Evolutionary conservation across 1,140 invertebrate genomes (phyloP), one percentile per base, ranked within the genome.

Genomic region (Bombus impatiens): DNA sequence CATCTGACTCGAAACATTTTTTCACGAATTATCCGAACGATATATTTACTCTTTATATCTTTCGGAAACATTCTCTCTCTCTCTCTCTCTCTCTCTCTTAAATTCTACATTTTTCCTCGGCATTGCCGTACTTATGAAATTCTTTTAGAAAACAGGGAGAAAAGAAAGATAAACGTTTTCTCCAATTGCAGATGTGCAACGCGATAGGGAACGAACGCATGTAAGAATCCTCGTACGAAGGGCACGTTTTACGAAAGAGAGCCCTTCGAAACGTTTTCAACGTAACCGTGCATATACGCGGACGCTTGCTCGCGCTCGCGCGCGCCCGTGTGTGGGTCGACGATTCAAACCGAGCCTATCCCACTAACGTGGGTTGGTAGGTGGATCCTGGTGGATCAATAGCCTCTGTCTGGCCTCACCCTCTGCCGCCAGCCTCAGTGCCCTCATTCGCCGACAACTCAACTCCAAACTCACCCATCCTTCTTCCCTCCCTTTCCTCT

Each of bases 321-420:
- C 15, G 35, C 74, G 6, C 22, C 18, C 35, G 67, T 77, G 89
- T 79, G 84, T 88, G 85, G 89, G 87, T 91, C 87, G 89, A 88
- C 90, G 84, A 86, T 91, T 90, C 89, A 93, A 88, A 89, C 92
- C 91, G 91, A 93, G 89, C 92, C 91, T 93, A 93, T 92, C 92
- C 92, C 90, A 92, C 92, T 92, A 92, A 88, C 85, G 90, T 86
- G 87, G 90, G 86, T 90, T 91, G 91, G 92, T 91, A 91, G 93
- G 92, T 92, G 92, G 90, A 93, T 93, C 92, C 93, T 93, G 86
- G 68, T 89, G 91, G 94, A 94, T 94, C 94, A 94, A 94, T 94
- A 94, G 93, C 93, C 93, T 92, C 92, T 93, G 93, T 94, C 94
- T 94, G 93, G 94, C 93, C 93, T 94, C 94, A 94, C 93, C 94